Evolutionary conservation across 2,113 vertebrate genomes (phyloP), one percentile per base, ranked within the genome.

Genomic region (Chaetorhynchus papuensis): DNA sequence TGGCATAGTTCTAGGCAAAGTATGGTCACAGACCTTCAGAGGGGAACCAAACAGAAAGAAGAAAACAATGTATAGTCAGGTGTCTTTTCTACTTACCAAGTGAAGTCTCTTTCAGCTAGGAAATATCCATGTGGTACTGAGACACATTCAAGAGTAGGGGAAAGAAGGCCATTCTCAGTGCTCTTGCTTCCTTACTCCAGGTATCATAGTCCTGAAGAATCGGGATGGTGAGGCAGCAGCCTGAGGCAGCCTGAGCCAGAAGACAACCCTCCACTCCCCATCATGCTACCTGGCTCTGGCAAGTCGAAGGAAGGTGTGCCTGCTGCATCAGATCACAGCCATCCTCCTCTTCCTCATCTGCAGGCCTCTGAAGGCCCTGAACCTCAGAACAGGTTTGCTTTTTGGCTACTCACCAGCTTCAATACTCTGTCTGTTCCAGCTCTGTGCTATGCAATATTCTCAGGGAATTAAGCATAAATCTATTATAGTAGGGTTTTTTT

Each of bases 301-400:
- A 37, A 15, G 11, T 14, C 0, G 0, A 31, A 57, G 30, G 20
- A 74, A 91, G 4, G 5, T 20, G 7, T 21, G 4, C 3, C 7
- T 56, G 4, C 41, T 56, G 3, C 8, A 9, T 12, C 6, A 24
- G 23, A 50, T 1, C 13, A 57, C 20, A 75, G 6, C 4, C 31
- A 57, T 10, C 26, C 7, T 82, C 17, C 21, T 54, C n/a, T 85
- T 90, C 22, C 18, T 59, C n/a, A 14, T 20, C 15, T 9, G 2
- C 0, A 2, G 33, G n/a, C 4, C 41, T 64, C 59, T n/a, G 17
- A 31, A 31, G 7, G 16, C 5, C 15, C 13, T 39, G 15, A 70
- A 21, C 14, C 9, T 70, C 68, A 53, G 6, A n/a, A n/a, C 6
- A 71, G 3, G 2, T 39, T 79, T 83, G 5, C 1, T 21, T 60